phyloP scores from a whole-genome alignment of 2,888 invertebrate genomes.

The Carabus problematicus region DNA sequence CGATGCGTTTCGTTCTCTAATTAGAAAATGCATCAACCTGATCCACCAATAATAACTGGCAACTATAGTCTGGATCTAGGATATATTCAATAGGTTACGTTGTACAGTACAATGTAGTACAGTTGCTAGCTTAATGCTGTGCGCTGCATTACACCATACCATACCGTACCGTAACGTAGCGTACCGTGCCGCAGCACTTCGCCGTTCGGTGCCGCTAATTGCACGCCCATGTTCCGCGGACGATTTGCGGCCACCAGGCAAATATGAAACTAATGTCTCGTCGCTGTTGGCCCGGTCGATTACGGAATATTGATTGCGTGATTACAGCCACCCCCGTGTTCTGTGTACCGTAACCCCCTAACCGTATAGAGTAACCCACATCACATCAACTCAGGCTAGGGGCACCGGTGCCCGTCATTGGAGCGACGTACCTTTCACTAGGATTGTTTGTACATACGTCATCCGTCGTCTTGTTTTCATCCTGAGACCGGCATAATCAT shows the following conservation, averaged over 20 bases:
- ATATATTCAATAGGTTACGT: no score
- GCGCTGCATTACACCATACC: no score
- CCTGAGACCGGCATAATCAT: no score
- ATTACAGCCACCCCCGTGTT: background rate
- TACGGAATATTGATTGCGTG: slow-evolving; percentile 17
- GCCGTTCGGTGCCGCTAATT: slow-evolving; percentile 6
- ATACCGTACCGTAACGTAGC: background rate
- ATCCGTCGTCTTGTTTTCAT: no score
- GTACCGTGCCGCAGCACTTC: background rate
- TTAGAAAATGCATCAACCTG: slow-evolving; percentile 51
- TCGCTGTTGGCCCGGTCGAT: background rate
- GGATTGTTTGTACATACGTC: no score
- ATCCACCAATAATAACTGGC: slow-evolving; percentile 48
- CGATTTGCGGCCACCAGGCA: background rate
- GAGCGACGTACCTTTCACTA: no score
- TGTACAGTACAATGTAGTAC: no score
- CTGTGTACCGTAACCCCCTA: background rate
- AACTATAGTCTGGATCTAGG: slow-evolving; percentile 3
- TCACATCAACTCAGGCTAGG: background rate
- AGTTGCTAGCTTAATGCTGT: no score
- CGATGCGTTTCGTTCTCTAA: slow-evolving; percentile 47
- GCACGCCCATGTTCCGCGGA: background rate
- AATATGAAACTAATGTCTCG: slow-evolving; percentile 17
- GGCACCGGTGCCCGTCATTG: background rate
- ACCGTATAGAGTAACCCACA: background rate